Percentiles rank a stretch among this genome's conserved stretches.
Evolutionary conservation across 2,888 invertebrate species (phyloP).

Genomic region (Phalera bucephala): DNA sequence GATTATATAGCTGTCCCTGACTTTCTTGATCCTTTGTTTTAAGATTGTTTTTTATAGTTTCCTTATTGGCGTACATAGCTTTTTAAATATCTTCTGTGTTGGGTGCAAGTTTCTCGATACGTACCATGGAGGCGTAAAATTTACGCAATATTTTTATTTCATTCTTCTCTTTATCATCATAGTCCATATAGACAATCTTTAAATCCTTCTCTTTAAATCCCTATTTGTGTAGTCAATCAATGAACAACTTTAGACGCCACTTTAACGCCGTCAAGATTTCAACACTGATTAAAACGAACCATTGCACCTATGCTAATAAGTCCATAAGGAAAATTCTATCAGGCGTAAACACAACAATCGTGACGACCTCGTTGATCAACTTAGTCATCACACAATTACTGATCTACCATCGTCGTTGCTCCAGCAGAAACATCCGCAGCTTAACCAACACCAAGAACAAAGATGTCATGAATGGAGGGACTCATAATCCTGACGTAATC

Average conservation of each 20-base stretch:
- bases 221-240: too few relatives aligned
- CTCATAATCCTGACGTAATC: slow-evolving; percentile 54
- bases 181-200: too few relatives aligned
- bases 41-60: slow-evolving; percentile 8
- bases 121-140: too few relatives aligned
- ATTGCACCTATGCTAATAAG: slow-evolving; percentile 12
- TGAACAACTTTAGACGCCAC: too few relatives aligned
- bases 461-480: slow-evolving; percentile 48
- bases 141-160: too few relatives aligned
- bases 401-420: slow-evolving; percentile 20
- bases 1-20: slow-evolving; percentile 24
- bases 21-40: too few relatives aligned
- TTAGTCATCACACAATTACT: slow-evolving; percentile 16
- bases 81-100: slow-evolving; percentile 3
- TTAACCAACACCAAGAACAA: slow-evolving; percentile 23
- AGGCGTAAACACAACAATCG: slow-evolving; percentile 3
- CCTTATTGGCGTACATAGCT: slow-evolving; percentile 19
- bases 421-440: slow-evolving; percentile 18
- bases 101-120: too few relatives aligned
- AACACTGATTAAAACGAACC: not conserved
- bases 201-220: too few relatives aligned
- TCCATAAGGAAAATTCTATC: slow-evolving; percentile 23
- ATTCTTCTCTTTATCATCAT: too few relatives aligned
- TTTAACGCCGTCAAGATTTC: too few relatives aligned
- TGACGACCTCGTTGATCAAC: slow-evolving; percentile 21